phyloP scores from a whole-genome alignment of 1,140 invertebrate genomes.

The Ceratitis capitata region DNA sequence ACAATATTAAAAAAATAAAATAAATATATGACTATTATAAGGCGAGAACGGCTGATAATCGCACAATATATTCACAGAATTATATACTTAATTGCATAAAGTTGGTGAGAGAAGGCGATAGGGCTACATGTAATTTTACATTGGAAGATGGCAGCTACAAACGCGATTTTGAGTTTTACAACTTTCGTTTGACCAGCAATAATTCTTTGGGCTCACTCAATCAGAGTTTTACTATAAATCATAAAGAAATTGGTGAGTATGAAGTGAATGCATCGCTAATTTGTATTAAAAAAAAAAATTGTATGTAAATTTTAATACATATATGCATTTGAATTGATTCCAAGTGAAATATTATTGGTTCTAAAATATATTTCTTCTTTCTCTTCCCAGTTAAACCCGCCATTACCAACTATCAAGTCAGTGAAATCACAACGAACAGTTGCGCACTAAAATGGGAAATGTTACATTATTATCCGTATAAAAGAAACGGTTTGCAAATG shows the following conservation, averaged over 20 bases:
- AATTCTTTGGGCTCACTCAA: slow-evolving; percentile 36
- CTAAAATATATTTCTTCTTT: neutral
- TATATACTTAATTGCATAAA: slow-evolving; percentile 40
- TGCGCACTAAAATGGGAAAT: slow-evolving; percentile 33
- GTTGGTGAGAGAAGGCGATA: slow-evolving; percentile 39
- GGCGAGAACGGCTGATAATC: slow-evolving; percentile 28
- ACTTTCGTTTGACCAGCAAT: slow-evolving; percentile 35
- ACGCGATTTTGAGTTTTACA: slow-evolving; percentile 40
- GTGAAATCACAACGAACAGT: slow-evolving; percentile 8
- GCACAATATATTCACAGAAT: slow-evolving; percentile 42
- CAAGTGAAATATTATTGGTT: too few relatives aligned
- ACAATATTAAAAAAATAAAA: neutral
- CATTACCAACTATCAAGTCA: slow-evolving; percentile 10
- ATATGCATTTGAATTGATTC: slow-evolving; percentile 7
- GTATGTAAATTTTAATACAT: neutral
- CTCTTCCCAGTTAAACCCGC: slow-evolving; percentile 39
- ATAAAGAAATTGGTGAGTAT: slow-evolving; percentile 43
- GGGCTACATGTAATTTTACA: slow-evolving; percentile 42
- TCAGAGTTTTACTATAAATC: slow-evolving; percentile 42
- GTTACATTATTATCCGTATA: slow-evolving; percentile 25
- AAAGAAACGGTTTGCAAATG: slow-evolving; percentile 32
- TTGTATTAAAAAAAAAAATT: neutral
- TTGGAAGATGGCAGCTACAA: slow-evolving; percentile 39
- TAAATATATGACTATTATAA: neutral
- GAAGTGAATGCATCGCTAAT: neutral